These are phyloP conservation scores for Micrasema longulum DNA, from an alignment of 1,140 invertebrate genomes.

Conservation along the genomic window DNA sequence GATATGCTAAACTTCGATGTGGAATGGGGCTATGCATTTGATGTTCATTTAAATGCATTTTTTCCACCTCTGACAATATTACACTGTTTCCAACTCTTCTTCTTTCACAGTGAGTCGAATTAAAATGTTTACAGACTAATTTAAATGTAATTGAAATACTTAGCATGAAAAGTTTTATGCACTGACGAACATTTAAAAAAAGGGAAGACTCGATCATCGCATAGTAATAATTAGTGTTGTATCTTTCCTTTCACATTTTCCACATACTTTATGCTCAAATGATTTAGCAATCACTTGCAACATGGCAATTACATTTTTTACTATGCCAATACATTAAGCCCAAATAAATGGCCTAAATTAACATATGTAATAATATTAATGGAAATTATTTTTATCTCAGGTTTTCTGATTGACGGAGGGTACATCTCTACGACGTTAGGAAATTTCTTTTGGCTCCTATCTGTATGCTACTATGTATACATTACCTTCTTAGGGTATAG, in stretches of 20 bases:
- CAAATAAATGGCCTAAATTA: too few species aligned
- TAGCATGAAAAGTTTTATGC: too few species aligned
- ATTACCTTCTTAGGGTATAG: slow-evolving; percentile 98
- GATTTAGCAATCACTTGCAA: neutral
- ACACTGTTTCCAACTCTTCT: slow-evolving; percentile 91
- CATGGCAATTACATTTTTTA: too few species aligned
- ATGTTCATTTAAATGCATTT: slow-evolving; percentile 98
- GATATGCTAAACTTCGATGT: slow-evolving; percentile 81
- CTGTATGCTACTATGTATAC: slow-evolving; percentile 93
- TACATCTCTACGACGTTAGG: slow-evolving; percentile 87
- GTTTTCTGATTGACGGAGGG: slow-evolving; percentile 79
- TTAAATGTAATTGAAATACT: too few species aligned
- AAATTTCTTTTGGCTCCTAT: slow-evolving; percentile 95
- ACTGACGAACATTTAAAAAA: too few species aligned
- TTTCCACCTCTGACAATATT: slow-evolving; percentile 95
- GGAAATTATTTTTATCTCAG: slow-evolving; percentile 68
- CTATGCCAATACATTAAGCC: too few species aligned
- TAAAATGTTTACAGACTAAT: too few species aligned
- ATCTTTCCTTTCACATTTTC: too few species aligned
- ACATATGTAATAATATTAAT: too few species aligned
- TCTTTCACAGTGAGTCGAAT: slow-evolving; percentile 83
- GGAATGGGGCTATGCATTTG: slow-evolving; percentile 99
- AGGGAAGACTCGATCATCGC: too few species aligned
- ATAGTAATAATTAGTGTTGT: too few species aligned
- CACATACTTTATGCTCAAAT: slow-evolving; percentile 2